Conservation (phyloP, 2,797 vertebrate species). For the Eutrigla gurnardus region DNA sequence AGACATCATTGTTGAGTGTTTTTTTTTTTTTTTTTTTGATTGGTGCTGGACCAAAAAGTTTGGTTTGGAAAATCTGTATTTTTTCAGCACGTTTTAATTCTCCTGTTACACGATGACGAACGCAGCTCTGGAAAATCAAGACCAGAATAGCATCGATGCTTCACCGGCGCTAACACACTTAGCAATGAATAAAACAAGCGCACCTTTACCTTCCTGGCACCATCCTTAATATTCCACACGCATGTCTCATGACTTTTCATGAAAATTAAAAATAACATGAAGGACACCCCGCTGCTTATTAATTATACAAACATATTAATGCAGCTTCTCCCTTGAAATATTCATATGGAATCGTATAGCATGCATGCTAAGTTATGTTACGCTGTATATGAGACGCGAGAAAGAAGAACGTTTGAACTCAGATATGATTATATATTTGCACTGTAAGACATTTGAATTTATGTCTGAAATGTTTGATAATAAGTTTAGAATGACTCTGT, state of each 20-base stretch:
- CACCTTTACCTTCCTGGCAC: slow-evolving; percentile 5
- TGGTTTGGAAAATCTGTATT: no score
- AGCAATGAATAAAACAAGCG: slow-evolving; percentile 21
- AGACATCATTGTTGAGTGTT: no score
- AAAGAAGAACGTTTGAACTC: no score
- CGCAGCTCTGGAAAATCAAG: not conserved
- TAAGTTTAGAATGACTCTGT: not conserved
- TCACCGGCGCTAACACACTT: not conserved
- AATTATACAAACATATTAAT: slow-evolving; percentile 62
- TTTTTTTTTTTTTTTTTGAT: no score
- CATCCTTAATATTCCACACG: not conserved
- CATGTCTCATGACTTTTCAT: slow-evolving; percentile 11
- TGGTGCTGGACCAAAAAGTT: no score
- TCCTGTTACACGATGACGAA: not conserved
- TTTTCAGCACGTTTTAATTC: no score
- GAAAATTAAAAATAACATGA: slow-evolving; percentile 34
- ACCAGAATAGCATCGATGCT: not conserved
- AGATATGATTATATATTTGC: no score
- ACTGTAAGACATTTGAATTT: not conserved
- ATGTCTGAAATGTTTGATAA: slow-evolving; percentile 12
- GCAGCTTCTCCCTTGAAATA: slow-evolving; percentile 58
- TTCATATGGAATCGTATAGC: slow-evolving; percentile 35
- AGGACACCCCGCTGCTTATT: slow-evolving; percentile 39
- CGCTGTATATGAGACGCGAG: not conserved
- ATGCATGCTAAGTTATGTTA: not conserved